A percentile compares a stretch with the other conserved stretches of the same genome.
Conservation (phyloP, 2,113 vertebrate species). For the Machaerirhynchus nigripectus region DNA sequence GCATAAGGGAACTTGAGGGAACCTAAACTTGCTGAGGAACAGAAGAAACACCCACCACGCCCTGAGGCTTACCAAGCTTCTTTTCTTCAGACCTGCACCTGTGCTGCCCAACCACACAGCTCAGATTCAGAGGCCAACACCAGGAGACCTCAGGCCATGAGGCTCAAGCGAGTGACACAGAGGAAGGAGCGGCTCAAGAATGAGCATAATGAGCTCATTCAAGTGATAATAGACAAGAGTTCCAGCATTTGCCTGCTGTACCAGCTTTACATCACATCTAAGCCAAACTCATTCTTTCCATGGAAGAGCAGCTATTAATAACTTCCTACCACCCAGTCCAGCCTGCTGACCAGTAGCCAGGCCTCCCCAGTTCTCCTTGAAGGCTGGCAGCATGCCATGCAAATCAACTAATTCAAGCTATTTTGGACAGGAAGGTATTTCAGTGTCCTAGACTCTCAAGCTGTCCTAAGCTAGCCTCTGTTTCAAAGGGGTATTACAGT, state of each 20-base stretch:
- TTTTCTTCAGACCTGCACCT: neutral
- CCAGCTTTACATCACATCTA: neutral
- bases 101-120: neutral
- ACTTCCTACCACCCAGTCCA: neutral
- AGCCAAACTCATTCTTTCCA: constrained; percentile 23
- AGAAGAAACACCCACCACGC: neutral
- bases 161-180: neutral
- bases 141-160: neutral
- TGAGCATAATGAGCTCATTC: neutral
- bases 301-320: constrained; percentile 21
- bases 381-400: neutral
- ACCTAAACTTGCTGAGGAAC: neutral
- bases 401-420: neutral
- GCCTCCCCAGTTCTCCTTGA: neutral
- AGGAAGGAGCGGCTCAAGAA: neutral
- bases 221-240: neutral
- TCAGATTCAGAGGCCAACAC: neutral
- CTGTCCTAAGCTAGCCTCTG: neutral
- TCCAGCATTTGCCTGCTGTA: neutral
- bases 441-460: neutral
- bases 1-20: neutral
- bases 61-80: neutral
- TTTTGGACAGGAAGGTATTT: neutral
- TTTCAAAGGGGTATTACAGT: neutral
- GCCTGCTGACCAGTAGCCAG: neutral